Percentiles rank a stretch among this genome's conserved stretches.
Evolutionary conservation across 2,888 invertebrate genomes (phyloP).

Genomic region (Xylocampa areola): DNA sequence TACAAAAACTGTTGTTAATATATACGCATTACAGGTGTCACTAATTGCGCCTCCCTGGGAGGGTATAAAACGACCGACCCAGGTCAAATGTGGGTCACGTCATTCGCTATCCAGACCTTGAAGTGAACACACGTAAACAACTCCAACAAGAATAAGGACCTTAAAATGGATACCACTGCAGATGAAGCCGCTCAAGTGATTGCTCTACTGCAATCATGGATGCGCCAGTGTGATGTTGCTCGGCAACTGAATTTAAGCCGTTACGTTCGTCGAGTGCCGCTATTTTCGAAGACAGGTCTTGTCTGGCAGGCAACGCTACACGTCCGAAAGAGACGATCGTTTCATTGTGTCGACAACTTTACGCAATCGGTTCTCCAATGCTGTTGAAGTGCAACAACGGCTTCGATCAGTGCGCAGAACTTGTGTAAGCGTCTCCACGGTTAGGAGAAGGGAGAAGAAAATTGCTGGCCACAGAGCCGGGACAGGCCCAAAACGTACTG

Average conservation of each 20-base stretch:
- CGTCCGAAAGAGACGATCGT: slow-evolving; percentile 6
- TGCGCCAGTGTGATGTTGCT: slow-evolving; percentile 36
- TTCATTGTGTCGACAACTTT: slow-evolving; percentile 10
- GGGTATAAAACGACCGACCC: no score
- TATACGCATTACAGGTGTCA: no score
- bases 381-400: slow-evolving; percentile 42
- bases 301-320: slow-evolving; percentile 9
- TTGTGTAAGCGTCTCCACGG: slow-evolving; percentile 6
- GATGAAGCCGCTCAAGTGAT: slow-evolving; percentile 34
- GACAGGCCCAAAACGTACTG: no score
- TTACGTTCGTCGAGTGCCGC: slow-evolving; percentile 12
- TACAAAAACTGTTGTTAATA: no score
- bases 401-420: slow-evolving; percentile 32
- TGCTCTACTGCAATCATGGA: slow-evolving; percentile 35
- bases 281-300: slow-evolving; percentile 6
- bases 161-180: slow-evolving; percentile 23
- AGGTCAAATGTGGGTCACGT: no score
- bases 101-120: no score
- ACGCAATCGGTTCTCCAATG: slow-evolving; percentile 37
- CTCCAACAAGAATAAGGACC: slow-evolving; percentile 6
- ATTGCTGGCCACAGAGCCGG: slow-evolving; percentile 10
- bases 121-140: slow-evolving; percentile 9
- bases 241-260: no score
- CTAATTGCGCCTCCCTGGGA: no score
- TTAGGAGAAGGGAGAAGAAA: slow-evolving; percentile 9